These are phyloP conservation scores for Acleris emargana DNA, from an alignment of 2,888 invertebrate genomes.

Conservation along the genomic window DNA sequence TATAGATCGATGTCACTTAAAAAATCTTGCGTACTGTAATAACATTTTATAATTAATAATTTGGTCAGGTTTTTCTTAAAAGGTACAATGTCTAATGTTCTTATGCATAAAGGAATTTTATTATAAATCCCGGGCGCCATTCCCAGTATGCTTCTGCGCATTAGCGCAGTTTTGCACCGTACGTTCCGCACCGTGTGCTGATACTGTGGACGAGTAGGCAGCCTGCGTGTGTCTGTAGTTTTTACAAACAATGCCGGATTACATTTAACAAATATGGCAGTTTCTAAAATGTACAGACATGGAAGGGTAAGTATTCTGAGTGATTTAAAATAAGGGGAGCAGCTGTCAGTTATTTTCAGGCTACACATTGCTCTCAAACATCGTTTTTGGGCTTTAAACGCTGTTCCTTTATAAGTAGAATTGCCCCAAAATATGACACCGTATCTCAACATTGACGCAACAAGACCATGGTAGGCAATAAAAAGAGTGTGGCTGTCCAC, in stretches of 20 bases:
- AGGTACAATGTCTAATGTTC: not conserved
- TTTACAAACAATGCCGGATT: not conserved
- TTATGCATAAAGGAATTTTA: not conserved
- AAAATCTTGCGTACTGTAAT: not conserved
- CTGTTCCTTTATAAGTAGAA: slow-evolving; percentile 7
- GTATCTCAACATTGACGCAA: slow-evolving; percentile 23
- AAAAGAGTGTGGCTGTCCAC: not conserved
- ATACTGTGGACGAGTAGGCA: no score
- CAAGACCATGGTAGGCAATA: slow-evolving; percentile 4
- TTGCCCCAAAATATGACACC: slow-evolving; percentile 34
- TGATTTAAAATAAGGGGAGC: slow-evolving; percentile 19
- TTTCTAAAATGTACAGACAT: slow-evolving; percentile 21
- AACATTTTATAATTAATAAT: not conserved
- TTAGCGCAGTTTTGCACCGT: not conserved
- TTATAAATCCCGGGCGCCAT: not conserved
- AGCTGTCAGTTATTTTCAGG: slow-evolving; percentile 15
- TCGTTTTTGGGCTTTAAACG: not conserved
- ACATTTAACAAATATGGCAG: not conserved
- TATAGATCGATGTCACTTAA: not conserved
- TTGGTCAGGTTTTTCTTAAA: not conserved
- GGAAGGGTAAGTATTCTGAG: slow-evolving; percentile 21
- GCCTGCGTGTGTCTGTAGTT: no score
- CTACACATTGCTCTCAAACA: slow-evolving; percentile 23
- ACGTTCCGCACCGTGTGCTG: not conserved
- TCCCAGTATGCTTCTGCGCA: not conserved